Percentiles rank a stretch among this genome's conserved stretches.
Evolutionary conservation across 2,113 vertebrate genomes (phyloP).

Genomic region (Poecilia latipinna): DNA sequence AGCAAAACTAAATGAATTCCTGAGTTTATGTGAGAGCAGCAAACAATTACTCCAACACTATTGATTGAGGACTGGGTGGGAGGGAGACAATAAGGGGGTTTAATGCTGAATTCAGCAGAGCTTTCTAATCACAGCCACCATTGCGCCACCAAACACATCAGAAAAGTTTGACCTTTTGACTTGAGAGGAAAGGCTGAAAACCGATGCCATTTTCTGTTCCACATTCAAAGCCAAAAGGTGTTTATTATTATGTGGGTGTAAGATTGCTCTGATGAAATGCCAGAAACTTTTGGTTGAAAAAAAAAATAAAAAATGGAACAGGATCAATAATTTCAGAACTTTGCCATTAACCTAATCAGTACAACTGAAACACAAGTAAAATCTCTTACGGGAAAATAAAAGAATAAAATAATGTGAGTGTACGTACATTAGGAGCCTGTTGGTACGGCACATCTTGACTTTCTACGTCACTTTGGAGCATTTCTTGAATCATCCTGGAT

Average conservation of each 20-base stretch:
- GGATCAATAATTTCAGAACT: too few species aligned
- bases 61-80: constrained; percentile 59
- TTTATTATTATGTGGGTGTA: constrained; percentile 12
- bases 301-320: too few species aligned
- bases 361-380: background rate
- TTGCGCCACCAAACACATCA: constrained; percentile 8
- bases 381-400: background rate
- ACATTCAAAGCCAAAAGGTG: constrained; percentile 2
- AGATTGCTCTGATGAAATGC: too few species aligned
- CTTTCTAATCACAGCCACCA: constrained; percentile 11
- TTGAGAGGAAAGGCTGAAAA: constrained; percentile 25
- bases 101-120: constrained; percentile 60
- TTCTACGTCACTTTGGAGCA: background rate
- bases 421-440: background rate
- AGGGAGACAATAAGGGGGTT: constrained; percentile 58
- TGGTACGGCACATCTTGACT: background rate
- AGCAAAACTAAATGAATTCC: constrained; percentile 63
- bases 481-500: too few species aligned
- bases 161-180: background rate
- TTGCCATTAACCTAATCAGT: too few species aligned
- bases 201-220: constrained; percentile 12
- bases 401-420: too few species aligned
- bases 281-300: too few species aligned
- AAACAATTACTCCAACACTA: constrained; percentile 52
- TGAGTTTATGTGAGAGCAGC: constrained; percentile 57